These are phyloP conservation scores for Triplophysa tibetana DNA, from an alignment of 2,113 vertebrate species.

Conservation along the genomic window DNA sequence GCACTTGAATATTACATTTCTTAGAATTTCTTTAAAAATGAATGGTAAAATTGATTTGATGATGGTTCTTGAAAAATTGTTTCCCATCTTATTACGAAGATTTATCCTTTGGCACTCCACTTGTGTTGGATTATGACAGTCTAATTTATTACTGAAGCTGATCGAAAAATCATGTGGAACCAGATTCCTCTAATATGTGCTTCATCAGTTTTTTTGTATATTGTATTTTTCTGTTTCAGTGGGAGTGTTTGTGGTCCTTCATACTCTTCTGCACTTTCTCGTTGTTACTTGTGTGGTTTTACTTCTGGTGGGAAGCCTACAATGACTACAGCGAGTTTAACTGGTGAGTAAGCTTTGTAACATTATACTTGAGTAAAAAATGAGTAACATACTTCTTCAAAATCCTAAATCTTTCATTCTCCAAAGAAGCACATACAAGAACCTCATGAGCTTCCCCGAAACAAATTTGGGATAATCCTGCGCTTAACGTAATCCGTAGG, in stretches of 20 bases:
- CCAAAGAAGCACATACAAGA: neutral
- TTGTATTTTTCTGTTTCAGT: slow-evolving; percentile 71
- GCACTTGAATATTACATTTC: neutral
- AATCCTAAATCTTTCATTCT: neutral
- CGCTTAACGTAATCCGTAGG: slow-evolving; percentile 55
- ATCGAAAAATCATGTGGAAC: neutral
- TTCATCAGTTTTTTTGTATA: slow-evolving; percentile 1
- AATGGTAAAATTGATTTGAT: too few species aligned
- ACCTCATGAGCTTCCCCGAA: slow-evolving; percentile 21
- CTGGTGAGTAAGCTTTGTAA: slow-evolving; percentile 81
- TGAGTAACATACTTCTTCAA: neutral
- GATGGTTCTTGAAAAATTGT: neutral
- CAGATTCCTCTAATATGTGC: neutral
- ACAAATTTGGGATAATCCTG: slow-evolving; percentile 55
- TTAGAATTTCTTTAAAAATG: neutral
- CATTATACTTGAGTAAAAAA: neutral
- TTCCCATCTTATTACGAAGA: neutral
- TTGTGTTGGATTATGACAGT: neutral
- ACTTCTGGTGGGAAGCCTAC: slow-evolving; percentile 95
- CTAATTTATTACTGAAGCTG: neutral
- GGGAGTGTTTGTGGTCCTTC: slow-evolving; percentile 94
- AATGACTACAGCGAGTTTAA: slow-evolving; percentile 98
- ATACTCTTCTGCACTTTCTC: slow-evolving; percentile 88
- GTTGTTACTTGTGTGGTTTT: slow-evolving; percentile 91
- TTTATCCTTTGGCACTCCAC: neutral